These are phyloP conservation scores for Miichthys miiuy DNA, from an alignment of 2,797 vertebrate species.

Conservation along the genomic window DNA sequence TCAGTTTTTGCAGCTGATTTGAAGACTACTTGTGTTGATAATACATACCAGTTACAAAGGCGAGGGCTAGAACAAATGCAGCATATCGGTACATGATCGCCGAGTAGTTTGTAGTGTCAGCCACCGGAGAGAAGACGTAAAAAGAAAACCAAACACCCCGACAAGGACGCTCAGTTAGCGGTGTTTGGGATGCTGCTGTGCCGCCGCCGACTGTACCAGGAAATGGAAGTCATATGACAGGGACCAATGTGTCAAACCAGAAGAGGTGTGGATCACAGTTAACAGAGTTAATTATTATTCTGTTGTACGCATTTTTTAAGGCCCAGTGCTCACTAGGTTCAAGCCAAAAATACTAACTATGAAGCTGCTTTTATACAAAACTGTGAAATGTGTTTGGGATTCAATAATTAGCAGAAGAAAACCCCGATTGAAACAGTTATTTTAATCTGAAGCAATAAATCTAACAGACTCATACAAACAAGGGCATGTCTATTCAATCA, in stretches of 20 bases:
- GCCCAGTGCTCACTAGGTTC: background rate
- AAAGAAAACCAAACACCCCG: background rate
- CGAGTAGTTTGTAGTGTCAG: conserved; percentile 6
- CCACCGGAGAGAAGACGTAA: conserved; percentile 9
- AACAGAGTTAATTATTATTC: background rate
- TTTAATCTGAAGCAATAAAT: conserved; percentile 86
- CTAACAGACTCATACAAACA: conserved; percentile 83
- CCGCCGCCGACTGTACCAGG: conserved; percentile 65
- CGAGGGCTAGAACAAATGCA: conserved; percentile 61
- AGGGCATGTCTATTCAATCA: conserved; percentile 72
- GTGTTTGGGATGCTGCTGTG: conserved; percentile 25
- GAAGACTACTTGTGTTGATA: rapidly evolving
- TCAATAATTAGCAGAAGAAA: conserved; percentile 38
- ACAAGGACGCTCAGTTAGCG: conserved; percentile 27
- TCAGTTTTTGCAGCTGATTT: background rate
- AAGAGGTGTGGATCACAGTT: conserved; percentile 25
- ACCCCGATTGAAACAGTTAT: conserved; percentile 68
- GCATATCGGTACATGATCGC: conserved; percentile 73
- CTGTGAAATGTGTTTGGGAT: background rate
- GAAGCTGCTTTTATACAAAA: background rate
- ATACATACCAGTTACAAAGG: conserved; percentile 77
- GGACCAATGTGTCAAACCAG: conserved; percentile 26
- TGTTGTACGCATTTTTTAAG: background rate
- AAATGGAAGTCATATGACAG: conserved; percentile 84
- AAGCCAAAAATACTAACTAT: background rate